These are phyloP conservation scores for Ptilorrhoa leucosticta DNA, from an alignment of 2,113 vertebrate species.

Conservation along the genomic window DNA sequence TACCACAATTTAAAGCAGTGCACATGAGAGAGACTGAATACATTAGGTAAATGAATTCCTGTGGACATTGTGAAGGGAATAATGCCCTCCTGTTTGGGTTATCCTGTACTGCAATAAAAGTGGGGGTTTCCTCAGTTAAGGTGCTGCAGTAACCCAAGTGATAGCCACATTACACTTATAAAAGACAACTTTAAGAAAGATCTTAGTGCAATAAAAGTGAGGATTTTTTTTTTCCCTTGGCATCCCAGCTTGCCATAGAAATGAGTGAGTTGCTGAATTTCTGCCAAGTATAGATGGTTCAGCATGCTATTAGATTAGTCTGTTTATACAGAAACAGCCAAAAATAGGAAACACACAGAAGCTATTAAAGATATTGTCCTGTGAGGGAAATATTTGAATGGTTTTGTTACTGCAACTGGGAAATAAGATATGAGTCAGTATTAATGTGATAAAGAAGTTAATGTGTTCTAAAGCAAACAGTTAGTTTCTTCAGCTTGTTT, in stretches of 20 bases:
- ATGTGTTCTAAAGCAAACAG: slow-evolving; percentile 65
- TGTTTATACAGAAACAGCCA: slow-evolving; percentile 83
- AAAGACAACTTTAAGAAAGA: slow-evolving; percentile 74
- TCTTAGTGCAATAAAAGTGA: slow-evolving; percentile 67
- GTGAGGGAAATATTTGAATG: slow-evolving; percentile 72
- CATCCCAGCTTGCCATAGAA: slow-evolving; percentile 71
- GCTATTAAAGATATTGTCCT: slow-evolving; percentile 81
- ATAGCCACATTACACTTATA: slow-evolving; percentile 69
- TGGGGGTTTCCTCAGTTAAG: neutral
- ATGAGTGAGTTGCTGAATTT: slow-evolving; percentile 81
- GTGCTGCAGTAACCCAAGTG: slow-evolving; percentile 60
- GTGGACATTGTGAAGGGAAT: slow-evolving; percentile 26
- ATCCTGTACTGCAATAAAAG: slow-evolving; percentile 52
- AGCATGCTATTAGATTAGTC: slow-evolving; percentile 80
- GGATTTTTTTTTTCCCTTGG: slow-evolving; percentile 50
- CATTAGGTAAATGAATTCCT: slow-evolving; percentile 34
- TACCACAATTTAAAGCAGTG: neutral
- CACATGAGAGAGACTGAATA: neutral
- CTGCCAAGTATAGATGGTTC: slow-evolving; percentile 81
- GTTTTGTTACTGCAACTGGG: slow-evolving; percentile 73
- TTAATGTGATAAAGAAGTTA: slow-evolving; percentile 76
- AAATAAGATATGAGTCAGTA: slow-evolving; percentile 74
- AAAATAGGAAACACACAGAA: slow-evolving; percentile 79
- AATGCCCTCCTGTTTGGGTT: slow-evolving; percentile 14
- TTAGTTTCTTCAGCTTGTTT: slow-evolving; percentile 65